Evolutionary conservation across 2,797 vertebrate species (phyloP), one percentile per base, ranked within the genome.

Genomic region (Yasuhikotakia modesta): DNA sequence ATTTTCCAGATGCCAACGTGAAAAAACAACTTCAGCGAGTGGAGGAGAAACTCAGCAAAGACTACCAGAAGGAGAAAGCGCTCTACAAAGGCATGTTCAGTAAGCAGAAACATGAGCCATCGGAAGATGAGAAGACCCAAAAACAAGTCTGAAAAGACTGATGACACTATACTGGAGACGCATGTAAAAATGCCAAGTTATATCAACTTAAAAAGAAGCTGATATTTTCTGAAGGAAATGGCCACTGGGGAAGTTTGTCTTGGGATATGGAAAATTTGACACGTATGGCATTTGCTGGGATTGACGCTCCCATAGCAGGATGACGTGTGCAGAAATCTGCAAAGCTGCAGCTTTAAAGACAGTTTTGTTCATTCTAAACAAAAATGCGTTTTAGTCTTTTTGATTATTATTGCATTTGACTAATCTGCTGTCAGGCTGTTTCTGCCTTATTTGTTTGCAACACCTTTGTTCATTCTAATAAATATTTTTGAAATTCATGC

Each of bases 11-110:
- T 79, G 82, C 90, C 61, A 95, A 91, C 0, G 93, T 97, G 81
- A 94, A 87, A 85, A 92, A 89, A 78, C 92, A 95, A 79, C 89
- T 97, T 30, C 94, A 94, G 87, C 89, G 90, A 75, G 94, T 93
- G 1, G 93, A 96, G 61, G 91, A 94, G 22, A 93, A 91, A 82
- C 91, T 96, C 65, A 94, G 79, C 70, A 88, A 71, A 53, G 95
- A 95, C 84, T 90, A 93, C 16, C 91, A 91, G 82, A 94, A 91
- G 74, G 95, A 96, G 85, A 95, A 92, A 81, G 93, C 93, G 52
- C 90, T 95, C 82, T 97, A 96, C 82, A 87, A 90, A 84, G 94
- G 93, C 82, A 97, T 97, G 96, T 96, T 97, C 80, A 82, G 85
- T 58, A 87, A 87, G 79, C 86, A 89, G 79, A 87, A 87, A 21